Percentiles rank a stretch among this genome's conserved stretches.
phyloP scores from a whole-genome alignment of 2,113 vertebrate genomes.

The Prietella phreatophila region DNA sequence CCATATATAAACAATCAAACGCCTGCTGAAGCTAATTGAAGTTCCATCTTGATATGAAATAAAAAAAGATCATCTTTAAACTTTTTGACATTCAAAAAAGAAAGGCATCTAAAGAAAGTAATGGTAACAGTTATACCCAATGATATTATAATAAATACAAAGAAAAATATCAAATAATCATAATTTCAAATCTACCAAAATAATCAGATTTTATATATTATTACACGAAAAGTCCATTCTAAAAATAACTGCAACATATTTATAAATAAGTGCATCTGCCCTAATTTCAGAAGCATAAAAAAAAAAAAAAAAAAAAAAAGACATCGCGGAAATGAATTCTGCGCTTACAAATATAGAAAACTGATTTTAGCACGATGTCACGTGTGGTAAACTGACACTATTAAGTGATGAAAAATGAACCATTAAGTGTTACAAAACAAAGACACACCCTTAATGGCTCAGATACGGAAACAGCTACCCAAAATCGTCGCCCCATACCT shows the following conservation, averaged over 20 bases:
- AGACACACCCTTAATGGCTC: conserved; percentile 30
- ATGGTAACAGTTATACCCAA: neutral
- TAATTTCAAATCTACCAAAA: neutral
- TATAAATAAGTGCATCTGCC: neutral
- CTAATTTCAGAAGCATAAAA: neutral
- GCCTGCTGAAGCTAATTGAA: too few relatives aligned
- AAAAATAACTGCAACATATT: neutral
- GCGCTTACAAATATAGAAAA: neutral
- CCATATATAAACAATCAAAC: too few relatives aligned
- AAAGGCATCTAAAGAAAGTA: neutral
- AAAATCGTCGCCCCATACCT: conserved; percentile 25
- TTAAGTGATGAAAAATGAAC: conserved; percentile 1
- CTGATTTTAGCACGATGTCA: neutral
- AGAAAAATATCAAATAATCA: neutral
- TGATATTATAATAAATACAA: neutral
- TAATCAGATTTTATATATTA: neutral
- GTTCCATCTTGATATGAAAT: too few relatives aligned
- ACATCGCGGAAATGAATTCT: neutral
- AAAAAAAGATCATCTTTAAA: neutral
- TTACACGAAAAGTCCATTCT: neutral
- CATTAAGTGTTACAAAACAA: neutral
- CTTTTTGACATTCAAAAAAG: neutral
- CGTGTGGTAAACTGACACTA: neutral
- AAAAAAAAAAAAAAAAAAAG: neutral
- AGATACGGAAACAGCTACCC: conserved; percentile 24